Conservation (phyloP, 2,113 vertebrate genomes). For the Castor canadensis region DNA sequence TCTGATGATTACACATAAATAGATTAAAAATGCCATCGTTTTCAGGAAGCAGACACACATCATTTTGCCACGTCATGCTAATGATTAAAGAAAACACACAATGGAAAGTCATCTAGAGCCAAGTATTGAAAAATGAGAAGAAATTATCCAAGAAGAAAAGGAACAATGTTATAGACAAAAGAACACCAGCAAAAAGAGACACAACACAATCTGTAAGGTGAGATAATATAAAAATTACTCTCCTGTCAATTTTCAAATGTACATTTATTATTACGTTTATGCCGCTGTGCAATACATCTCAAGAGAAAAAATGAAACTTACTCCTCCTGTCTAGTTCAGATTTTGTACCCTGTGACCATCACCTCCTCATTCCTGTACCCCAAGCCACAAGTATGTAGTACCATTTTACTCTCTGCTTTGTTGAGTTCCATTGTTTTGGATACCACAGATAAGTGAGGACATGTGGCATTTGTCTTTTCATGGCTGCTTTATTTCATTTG, state of each 20-base stretch:
- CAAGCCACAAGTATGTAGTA: neutral
- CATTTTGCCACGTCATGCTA: neutral
- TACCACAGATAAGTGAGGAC: neutral
- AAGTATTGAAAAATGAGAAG: neutral
- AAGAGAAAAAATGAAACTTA: neutral
- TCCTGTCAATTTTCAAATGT: neutral
- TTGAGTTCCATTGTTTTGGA: neutral
- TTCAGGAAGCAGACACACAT: neutral
- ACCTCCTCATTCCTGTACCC: neutral
- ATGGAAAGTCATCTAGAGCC: neutral
- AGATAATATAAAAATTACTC: neutral
- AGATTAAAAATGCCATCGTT: neutral
- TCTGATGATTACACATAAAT: neutral
- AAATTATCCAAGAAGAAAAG: neutral
- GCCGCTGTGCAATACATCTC: neutral
- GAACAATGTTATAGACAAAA: neutral
- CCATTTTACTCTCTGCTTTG: neutral
- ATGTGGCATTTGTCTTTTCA: neutral
- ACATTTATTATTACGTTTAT: neutral
- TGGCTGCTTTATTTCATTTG: neutral
- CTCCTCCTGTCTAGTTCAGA: neutral
- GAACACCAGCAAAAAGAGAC: neutral
- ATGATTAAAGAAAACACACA: neutral
- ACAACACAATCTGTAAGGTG: neutral
- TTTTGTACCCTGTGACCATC: neutral